Evolutionary conservation across 2,797 vertebrate species (phyloP), one percentile per base, ranked within the genome.

Genomic region (Discoglossus pictus): DNA sequence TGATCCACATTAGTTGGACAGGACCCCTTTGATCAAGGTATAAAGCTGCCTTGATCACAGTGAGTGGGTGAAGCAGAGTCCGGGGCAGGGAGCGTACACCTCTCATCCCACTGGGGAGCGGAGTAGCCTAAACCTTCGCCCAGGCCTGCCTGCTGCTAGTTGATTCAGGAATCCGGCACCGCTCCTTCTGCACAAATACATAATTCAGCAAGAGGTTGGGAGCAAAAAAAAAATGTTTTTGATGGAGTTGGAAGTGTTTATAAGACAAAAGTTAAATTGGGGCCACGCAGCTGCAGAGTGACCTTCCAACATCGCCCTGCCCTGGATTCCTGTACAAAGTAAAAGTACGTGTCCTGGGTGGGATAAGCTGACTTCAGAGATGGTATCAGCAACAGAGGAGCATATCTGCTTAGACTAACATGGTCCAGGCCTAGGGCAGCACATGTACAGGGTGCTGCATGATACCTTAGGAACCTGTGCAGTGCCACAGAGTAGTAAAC

Each of bases 181-280:
- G 48, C 63, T 55, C 63, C 63, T 43, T 16, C 10, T 56, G 52
- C 31, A 56, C 13, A 65, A 56, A 65, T 56, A 48, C 34, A 44
- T 46, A 25, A 13, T n/a, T 9, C n/a, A 23, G 55, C 5, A 9
- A 43, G 18, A 52, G 54, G 65, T 27, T 35, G 55, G 17, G 44
- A 35, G 39, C 44, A 24, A 42, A 60, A 24, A 42, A 60, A 40
- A 52, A 53, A 44, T 68, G 65, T 68, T 68, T 61, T 61, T 20
- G 25, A 53, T 68, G 56, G 47, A 68, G 46, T 42, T 17, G 31
- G 38, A 68, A 61, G 38, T 68, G 48, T 68, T 68, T 68, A 52
- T 44, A 44, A 52, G 46, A 60, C 38, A 50, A 20, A 42, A 40
- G 42, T 66, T 44, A 58, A 25, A 34, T 17, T 27, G 39, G 39